Conservation (phyloP, 1,140 invertebrate genomes). For the Habropoda laboriosa region DNA sequence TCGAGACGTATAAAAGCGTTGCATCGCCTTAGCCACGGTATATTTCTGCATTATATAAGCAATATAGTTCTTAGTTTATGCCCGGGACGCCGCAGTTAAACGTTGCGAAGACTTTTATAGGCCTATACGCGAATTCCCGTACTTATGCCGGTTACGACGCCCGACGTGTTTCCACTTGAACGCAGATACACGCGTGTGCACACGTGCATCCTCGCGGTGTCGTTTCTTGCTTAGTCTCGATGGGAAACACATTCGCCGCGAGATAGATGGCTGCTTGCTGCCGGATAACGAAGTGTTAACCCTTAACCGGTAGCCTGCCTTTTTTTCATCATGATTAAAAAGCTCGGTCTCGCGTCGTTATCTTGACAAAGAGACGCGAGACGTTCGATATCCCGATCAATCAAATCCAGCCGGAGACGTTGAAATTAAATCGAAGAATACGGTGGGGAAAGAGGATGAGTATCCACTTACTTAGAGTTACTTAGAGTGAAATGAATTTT, state of each 20-base stretch:
- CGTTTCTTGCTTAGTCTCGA: conserved; percentile 12
- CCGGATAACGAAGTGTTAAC: conserved; percentile 43
- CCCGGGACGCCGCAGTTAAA: conserved; percentile 55
- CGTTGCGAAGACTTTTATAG: conserved; percentile 63
- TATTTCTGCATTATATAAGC: conserved; percentile 64
- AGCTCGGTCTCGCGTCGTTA: neutral
- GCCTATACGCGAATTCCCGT: conserved; percentile 49
- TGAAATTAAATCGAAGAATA: too few relatives aligned
- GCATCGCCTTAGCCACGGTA: conserved; percentile 16
- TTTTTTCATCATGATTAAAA: conserved; percentile 22
- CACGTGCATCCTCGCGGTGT: neutral
- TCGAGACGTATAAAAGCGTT: conserved; percentile 49
- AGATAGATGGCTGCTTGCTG: conserved; percentile 9
- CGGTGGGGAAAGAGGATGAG: too few relatives aligned
- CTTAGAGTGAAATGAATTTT: too few relatives aligned
- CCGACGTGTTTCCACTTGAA: conserved; percentile 36
- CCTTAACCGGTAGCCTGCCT: conserved; percentile 29
- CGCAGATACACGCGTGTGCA: neutral
- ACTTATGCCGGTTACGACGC: conserved; percentile 56
- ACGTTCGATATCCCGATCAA: too few relatives aligned
- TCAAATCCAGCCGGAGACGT: too few relatives aligned
- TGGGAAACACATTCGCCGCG: conserved; percentile 11
- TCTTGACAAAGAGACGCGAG: neutral
- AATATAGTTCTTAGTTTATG: conserved; percentile 62
- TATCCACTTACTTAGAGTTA: too few relatives aligned